A percentile compares a stretch with the other conserved stretches of the same genome.
Evolutionary conservation across 2,113 vertebrate species (phyloP).

Genomic region (Xenopus laevis): DNA sequence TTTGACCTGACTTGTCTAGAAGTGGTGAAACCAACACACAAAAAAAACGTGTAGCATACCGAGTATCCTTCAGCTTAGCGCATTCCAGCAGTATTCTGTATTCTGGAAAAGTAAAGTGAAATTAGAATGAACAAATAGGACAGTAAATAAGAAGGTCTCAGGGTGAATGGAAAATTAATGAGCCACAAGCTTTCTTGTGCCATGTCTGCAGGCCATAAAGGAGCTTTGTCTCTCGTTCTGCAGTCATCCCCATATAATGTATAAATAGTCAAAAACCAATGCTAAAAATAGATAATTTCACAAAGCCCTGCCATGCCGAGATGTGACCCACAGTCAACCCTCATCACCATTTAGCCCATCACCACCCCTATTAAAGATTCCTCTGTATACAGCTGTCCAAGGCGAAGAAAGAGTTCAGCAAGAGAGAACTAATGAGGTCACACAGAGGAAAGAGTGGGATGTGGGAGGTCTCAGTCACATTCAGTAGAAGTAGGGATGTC

Average conservation of each 20-base stretch:
- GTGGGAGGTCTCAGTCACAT: conserved; percentile 33
- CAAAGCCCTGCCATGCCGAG: neutral
- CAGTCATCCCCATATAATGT: neutral
- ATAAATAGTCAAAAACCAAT: conserved; percentile 10
- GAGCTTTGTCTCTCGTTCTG: neutral
- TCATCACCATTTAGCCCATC: conserved; percentile 11
- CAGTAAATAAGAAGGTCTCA: neutral
- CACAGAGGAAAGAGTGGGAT: conserved; percentile 18
- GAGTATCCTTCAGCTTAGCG: no score
- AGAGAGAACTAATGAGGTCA: conserved; percentile 31
- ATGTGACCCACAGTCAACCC: conserved; percentile 17
- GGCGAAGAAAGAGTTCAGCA: conserved; percentile 5
- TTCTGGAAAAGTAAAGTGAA: no score
- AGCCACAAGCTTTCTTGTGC: neutral
- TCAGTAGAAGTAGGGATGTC: conserved; percentile 15
- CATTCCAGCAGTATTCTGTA: no score
- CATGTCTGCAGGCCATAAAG: neutral
- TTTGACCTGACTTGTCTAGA: no score
- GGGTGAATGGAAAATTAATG: neutral
- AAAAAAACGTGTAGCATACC: no score
- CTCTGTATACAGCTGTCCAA: conserved; percentile 36
- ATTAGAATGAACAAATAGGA: no score
- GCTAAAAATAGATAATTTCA: conserved; percentile 31
- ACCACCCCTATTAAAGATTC: conserved; percentile 8
- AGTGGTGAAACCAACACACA: no score